A percentile compares a stretch with the other conserved stretches of the same genome.
Evolutionary conservation across 1,140 invertebrate species (phyloP).

Genomic region (Lasioglossum albipes): DNA sequence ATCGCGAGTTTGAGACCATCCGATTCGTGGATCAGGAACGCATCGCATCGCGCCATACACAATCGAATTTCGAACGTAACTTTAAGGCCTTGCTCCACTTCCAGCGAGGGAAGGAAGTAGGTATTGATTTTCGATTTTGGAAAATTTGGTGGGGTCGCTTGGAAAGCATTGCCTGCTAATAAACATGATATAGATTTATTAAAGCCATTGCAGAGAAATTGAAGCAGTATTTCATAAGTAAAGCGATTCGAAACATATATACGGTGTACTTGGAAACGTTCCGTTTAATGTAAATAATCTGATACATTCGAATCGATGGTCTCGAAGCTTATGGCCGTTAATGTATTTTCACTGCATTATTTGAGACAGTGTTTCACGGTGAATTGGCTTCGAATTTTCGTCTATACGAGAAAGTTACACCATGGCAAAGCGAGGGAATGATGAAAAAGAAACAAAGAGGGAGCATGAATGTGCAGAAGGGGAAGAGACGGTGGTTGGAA

Average conservation of each 20-base stretch:
- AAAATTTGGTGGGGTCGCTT: too few species aligned
- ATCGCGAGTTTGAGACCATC: conserved; percentile 35
- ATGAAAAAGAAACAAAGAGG: not conserved
- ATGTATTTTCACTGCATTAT: conserved; percentile 17
- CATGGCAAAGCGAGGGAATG: not conserved
- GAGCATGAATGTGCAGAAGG: too few species aligned
- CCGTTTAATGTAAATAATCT: too few species aligned
- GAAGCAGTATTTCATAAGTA: too few species aligned
- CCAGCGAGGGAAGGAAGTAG: too few species aligned
- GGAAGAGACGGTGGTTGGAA: conserved; percentile 1
- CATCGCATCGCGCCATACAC: too few species aligned
- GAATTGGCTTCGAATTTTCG: conserved; percentile 25
- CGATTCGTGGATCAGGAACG: not conserved
- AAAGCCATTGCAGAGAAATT: too few species aligned
- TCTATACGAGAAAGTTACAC: conserved; percentile 9
- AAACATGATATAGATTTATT: too few species aligned
- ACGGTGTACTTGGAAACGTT: too few species aligned
- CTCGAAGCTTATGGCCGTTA: conserved; percentile 3
- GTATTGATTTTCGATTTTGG: too few species aligned
- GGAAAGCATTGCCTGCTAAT: too few species aligned
- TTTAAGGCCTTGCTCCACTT: not conserved
- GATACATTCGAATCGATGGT: not conserved
- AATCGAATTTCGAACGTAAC: not conserved
- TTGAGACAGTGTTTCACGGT: conserved; percentile 4
- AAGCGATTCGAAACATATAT: too few species aligned